phyloP scores from a whole-genome alignment of 2,797 vertebrate genomes.

The Coccyzus lansbergi region DNA sequence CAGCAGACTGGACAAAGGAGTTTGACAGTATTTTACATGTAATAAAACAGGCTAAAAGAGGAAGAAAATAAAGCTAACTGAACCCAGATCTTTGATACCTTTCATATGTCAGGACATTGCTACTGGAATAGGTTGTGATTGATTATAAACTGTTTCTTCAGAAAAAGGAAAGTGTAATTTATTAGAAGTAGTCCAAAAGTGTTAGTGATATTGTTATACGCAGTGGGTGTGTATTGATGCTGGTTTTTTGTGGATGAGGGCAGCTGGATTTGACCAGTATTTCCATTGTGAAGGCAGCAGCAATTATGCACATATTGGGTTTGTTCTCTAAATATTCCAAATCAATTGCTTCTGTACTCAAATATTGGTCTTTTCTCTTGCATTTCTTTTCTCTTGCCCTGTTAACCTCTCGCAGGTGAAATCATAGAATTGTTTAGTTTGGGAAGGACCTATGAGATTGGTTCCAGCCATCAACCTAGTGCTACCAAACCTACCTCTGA shows the following conservation, averaged over 20 bases:
- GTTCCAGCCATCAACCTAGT: not conserved
- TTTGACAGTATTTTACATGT: not conserved
- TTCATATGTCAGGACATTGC: rapidly evolving
- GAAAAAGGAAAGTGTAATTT: not conserved
- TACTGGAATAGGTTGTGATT: not conserved
- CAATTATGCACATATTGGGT: not conserved
- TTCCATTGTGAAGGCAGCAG: not conserved
- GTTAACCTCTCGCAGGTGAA: not conserved
- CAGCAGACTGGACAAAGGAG: not conserved
- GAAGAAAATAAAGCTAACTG: not conserved
- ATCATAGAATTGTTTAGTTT: not conserved
- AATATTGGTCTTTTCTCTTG: not conserved
- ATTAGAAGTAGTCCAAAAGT: not conserved
- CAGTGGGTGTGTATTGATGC: not conserved
- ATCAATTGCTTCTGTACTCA: not conserved
- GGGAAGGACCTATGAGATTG: not conserved
- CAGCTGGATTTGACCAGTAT: not conserved
- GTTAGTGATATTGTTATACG: not conserved
- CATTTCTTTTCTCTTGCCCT: not conserved
- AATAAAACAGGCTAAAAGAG: not conserved
- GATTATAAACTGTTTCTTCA: not conserved
- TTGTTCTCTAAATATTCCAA: not conserved
- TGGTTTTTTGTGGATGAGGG: not conserved
- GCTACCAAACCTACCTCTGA: not conserved
- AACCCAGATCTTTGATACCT: not conserved